A percentile compares a stretch with the other conserved stretches of the same genome.
Conservation (phyloP, 2,797 vertebrate genomes). For the Chloroceryle amazona region DNA sequence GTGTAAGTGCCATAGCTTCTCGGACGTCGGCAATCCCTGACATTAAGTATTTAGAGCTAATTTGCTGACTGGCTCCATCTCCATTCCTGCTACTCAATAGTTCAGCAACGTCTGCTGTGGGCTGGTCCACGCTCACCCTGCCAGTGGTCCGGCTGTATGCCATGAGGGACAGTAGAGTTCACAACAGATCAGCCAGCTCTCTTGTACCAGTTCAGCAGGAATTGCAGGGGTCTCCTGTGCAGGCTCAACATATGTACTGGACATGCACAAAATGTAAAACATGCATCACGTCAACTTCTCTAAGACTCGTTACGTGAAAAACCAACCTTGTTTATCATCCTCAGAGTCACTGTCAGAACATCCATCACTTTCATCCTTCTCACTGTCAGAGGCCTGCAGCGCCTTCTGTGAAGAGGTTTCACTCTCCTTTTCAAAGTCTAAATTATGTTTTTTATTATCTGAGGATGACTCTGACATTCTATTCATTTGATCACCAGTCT, state of each 20-base stretch:
- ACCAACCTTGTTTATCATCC: conserved; percentile 79
- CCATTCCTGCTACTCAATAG: fast-evolving
- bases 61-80: neutral
- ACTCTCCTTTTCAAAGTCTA: conserved; percentile 40
- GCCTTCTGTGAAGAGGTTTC: conserved; percentile 56
- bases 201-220: neutral
- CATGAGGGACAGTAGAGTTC: neutral
- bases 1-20: neutral
- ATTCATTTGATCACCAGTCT: conserved; percentile 66
- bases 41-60: neutral
- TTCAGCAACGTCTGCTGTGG: neutral
- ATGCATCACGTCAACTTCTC: neutral
- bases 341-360: conserved; percentile 76
- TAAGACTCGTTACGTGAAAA: neutral
- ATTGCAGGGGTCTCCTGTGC: neutral
- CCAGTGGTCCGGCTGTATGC: neutral
- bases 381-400: conserved; percentile 22
- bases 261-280: neutral
- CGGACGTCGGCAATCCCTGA: fast-evolving
- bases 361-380: conserved; percentile 48
- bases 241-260: neutral
- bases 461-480: conserved; percentile 72
- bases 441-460: conserved; percentile 63
- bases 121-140: neutral
- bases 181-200: neutral